These are phyloP conservation scores for Antrozous pallidus DNA, from an alignment of 2,797 vertebrate genomes.

Conservation along the genomic window DNA sequence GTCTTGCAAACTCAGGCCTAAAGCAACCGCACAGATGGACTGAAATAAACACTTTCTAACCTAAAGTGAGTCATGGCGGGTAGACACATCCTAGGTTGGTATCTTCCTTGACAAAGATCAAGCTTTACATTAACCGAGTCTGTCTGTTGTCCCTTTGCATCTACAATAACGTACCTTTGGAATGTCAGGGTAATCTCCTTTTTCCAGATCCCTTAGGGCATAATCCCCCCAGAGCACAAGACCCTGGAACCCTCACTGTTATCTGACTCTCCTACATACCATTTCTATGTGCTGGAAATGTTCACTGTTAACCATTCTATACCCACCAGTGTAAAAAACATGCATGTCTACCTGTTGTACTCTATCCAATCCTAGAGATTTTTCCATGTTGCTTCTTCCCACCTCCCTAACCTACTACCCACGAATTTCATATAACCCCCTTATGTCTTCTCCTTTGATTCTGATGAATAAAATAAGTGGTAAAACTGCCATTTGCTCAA, in stretches of 20 bases:
- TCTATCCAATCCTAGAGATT: neutral
- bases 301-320: neutral
- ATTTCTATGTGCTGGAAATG: neutral
- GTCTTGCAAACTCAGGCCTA: neutral
- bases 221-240: neutral
- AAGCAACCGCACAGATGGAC: neutral
- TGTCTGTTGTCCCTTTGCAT: neutral
- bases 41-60: neutral
- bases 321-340: too few species aligned
- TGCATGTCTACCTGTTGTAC: neutral
- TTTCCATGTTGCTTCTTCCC: neutral
- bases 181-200: neutral
- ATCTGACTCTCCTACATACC: rapidly evolving
- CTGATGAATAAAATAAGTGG: too few species aligned
- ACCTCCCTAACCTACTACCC: neutral
- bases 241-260: neutral
- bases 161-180: neutral
- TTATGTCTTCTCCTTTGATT: neutral
- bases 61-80: neutral
- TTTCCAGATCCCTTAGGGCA: neutral
- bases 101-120: neutral
- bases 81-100: neutral
- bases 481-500: neutral
- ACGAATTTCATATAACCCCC: neutral
- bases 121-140: neutral